A percentile compares a stretch with the other conserved stretches of the same genome.
Conservation (phyloP, 2,113 vertebrate genomes). For the Phalacrocorax aristotelis region DNA sequence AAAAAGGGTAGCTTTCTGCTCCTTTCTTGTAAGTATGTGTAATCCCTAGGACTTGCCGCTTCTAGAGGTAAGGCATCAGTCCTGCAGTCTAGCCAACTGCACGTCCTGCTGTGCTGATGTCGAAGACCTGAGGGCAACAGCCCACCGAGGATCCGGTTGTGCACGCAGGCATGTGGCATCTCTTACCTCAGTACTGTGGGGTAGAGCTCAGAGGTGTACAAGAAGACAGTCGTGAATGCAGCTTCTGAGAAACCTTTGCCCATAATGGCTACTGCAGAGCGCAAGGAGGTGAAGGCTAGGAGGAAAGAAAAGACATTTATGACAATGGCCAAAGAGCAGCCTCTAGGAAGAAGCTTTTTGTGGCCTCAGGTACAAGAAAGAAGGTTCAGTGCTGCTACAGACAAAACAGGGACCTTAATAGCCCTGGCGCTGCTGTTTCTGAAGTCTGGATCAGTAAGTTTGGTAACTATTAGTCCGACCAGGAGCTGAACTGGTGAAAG, state of each 20-base stretch:
- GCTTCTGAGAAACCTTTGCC: slow-evolving; percentile 83
- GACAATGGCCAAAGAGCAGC: neutral
- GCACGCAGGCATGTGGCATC: neutral
- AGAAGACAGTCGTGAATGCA: slow-evolving; percentile 76
- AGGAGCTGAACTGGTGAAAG: neutral
- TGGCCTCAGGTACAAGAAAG: neutral
- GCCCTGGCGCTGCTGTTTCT: neutral
- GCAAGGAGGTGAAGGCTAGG: slow-evolving; percentile 66
- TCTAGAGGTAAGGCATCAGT: neutral
- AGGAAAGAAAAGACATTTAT: neutral
- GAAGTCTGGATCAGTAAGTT: neutral
- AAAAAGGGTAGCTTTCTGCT: neutral
- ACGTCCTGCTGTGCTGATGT: neutral
- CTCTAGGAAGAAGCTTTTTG: neutral
- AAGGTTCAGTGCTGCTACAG: neutral
- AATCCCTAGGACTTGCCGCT: neutral
- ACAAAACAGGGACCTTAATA: neutral
- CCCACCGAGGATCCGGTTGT: neutral
- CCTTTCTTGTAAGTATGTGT: neutral
- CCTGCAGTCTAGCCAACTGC: neutral
- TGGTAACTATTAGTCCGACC: neutral
- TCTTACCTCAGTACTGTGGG: slow-evolving; percentile 87
- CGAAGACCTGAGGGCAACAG: neutral
- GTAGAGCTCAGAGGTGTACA: slow-evolving; percentile 86
- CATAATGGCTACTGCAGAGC: slow-evolving; percentile 72